Evolutionary conservation across 1,140 invertebrate species (phyloP).

Genomic region (Neotoxoptera formosana): DNA sequence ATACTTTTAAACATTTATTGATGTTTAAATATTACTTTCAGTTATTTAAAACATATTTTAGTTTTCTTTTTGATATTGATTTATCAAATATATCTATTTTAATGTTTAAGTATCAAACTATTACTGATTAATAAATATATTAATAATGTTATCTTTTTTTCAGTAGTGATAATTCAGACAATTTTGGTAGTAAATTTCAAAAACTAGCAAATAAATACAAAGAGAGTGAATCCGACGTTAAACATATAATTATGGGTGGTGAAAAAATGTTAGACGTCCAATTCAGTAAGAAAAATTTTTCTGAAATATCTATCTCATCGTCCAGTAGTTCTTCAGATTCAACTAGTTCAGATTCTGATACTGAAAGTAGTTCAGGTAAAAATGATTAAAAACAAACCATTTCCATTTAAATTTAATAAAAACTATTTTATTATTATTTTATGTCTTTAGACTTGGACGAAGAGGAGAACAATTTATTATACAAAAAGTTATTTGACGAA

Average conservation of each 20-base stretch:
- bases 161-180: slow-evolving; percentile 23
- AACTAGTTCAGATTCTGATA: slow-evolving; percentile 64
- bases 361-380: slow-evolving; percentile 67
- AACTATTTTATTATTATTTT: slow-evolving; percentile 28
- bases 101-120: neutral
- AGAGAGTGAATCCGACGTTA: slow-evolving; percentile 3
- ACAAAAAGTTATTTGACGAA: slow-evolving; percentile 84
- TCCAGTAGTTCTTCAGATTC: slow-evolving; percentile 63
- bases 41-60: too few relatives aligned
- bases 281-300: slow-evolving; percentile 61
- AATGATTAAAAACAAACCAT: neutral
- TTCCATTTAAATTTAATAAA: neutral
- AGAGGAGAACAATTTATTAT: slow-evolving; percentile 84
- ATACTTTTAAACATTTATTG: too few relatives aligned
- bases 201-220: slow-evolving; percentile 12
- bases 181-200: neutral
- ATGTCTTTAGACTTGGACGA: slow-evolving; percentile 82
- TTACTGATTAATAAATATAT: neutral
- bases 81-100: too few relatives aligned
- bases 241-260: neutral
- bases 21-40: too few relatives aligned
- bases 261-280: neutral
- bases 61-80: too few relatives aligned
- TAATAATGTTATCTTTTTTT: neutral
- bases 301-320: slow-evolving; percentile 25